Percentiles rank a stretch among this genome's conserved stretches.
These are phyloP conservation scores for Drosophila arawakana DNA, from an alignment of 1,140 invertebrate genomes.

Conservation along the genomic window DNA sequence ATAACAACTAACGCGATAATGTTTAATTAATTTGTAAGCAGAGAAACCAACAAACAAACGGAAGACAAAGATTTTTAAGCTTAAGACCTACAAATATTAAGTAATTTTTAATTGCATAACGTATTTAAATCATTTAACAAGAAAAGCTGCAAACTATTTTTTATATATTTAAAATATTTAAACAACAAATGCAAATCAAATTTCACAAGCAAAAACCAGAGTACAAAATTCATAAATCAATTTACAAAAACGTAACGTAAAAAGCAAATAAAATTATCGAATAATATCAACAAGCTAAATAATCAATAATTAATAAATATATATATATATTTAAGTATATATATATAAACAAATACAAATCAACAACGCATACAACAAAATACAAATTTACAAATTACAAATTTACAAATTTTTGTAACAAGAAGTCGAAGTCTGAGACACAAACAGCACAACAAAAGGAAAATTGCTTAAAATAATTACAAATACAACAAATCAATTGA, in stretches of 20 bases:
- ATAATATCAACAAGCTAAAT: conserved; percentile 55
- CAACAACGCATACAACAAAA: conserved; percentile 75
- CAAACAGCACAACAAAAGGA: conserved; percentile 34
- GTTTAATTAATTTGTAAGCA: conserved; percentile 81
- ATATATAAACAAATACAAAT: conserved; percentile 23
- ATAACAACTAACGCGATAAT: conserved; percentile 60
- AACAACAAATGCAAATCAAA: conserved; percentile 51
- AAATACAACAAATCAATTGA: conserved; percentile 29
- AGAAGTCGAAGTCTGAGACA: conserved; percentile 56
- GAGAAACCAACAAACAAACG: conserved; percentile 83
- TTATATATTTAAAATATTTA: conserved; percentile 49
- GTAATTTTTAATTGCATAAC: conserved; percentile 54
- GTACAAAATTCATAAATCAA: conserved; percentile 72
- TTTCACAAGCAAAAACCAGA: conserved; percentile 63
- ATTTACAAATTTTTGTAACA: conserved; percentile 70
- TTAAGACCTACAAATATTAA: conserved; percentile 58
- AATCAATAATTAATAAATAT: conserved; percentile 22
- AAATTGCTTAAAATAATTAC: conserved; percentile 31
- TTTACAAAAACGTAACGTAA: conserved; percentile 48
- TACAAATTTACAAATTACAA: conserved; percentile 81
- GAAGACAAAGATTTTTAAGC: conserved; percentile 81
- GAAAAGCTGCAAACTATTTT: conserved; percentile 64
- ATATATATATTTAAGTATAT: conserved; percentile 31
- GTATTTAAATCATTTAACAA: conserved; percentile 49
- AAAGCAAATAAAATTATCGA: conserved; percentile 28